These are phyloP conservation scores for Calcarius lapponicus DNA, from an alignment of 2,797 vertebrate genomes.

Conservation along the genomic window DNA sequence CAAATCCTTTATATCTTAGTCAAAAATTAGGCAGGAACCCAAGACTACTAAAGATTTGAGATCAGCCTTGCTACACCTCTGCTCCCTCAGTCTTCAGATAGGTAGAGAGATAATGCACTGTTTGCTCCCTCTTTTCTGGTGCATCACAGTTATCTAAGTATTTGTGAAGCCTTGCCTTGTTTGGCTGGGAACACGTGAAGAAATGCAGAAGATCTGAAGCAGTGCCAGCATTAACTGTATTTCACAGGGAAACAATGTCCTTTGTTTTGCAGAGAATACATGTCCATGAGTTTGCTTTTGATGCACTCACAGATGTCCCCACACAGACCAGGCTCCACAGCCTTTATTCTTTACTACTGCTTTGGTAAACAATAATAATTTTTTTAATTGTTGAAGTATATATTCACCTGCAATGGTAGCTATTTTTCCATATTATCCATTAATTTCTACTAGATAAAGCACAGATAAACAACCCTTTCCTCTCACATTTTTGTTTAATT, in stretches of 20 bases:
- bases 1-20: background rate
- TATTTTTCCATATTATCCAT: background rate
- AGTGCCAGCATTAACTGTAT: background rate
- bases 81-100: background rate
- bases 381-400: background rate
- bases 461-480: background rate
- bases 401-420: background rate
- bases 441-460: background rate
- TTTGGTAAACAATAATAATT: background rate
- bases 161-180: background rate
- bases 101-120: background rate
- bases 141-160: background rate
- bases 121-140: background rate
- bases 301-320: background rate
- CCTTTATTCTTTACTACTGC: background rate
- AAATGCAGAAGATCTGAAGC: background rate
- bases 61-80: background rate
- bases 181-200: background rate
- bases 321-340: background rate
- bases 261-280: background rate
- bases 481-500: background rate
- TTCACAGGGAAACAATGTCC: background rate
- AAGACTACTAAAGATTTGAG: background rate
- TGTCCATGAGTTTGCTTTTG: background rate
- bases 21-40: background rate